Base-by-base conservation (phyloP, 2,797 vertebrate genomes). In the Alauda arvensis region DNA sequence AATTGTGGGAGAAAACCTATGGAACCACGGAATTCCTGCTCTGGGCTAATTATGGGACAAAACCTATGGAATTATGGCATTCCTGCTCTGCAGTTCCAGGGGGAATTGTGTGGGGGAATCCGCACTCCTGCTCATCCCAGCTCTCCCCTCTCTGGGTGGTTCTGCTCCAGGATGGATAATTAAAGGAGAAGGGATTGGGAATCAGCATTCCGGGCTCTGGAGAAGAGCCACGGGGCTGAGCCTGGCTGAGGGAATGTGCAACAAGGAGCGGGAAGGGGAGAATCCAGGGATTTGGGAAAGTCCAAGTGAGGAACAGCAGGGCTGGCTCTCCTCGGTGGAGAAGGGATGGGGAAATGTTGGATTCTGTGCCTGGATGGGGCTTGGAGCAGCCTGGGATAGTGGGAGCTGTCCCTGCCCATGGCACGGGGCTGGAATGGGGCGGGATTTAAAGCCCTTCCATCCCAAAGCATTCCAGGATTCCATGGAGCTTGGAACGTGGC, bases 1-100 rank as follows among this genome's bases (percentile, higher is more conserved):
- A 88, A 92, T 91, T 92, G 80, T 24, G 55, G 77, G 69, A 91
- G 8, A 51, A 62, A 78, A 65, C 43, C 63, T 85, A 70, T 34
- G 80, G 63, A 70, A 65, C 84, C 89, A 7, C 82, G 69, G 43
- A 70, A 68, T 94, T 94, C 83, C 63, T 83, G 12, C 33, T 56
- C 63, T 10, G 39, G 2, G 1, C 4, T 55, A 28, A 69, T 69
- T 55, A 77, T 12, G n/a, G 72, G n/a, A 43, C 0, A 31, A 45
- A 77, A 26, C 33, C 33, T 46, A 65, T 39, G 74, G 60, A 77
- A n/a, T 25, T 39, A 12, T 59, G 12, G 20, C 48, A 20, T 93
- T 95, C 83, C 69, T 68, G 11, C 33, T 40, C 45, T 10, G 43
- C 1, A 1, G 55, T 91, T 67, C 61, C 37, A 63, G 56, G 7